These are phyloP conservation scores for Acrocephalus arundinaceus DNA, from an alignment of 2,113 vertebrate species.

Conservation along the genomic window DNA sequence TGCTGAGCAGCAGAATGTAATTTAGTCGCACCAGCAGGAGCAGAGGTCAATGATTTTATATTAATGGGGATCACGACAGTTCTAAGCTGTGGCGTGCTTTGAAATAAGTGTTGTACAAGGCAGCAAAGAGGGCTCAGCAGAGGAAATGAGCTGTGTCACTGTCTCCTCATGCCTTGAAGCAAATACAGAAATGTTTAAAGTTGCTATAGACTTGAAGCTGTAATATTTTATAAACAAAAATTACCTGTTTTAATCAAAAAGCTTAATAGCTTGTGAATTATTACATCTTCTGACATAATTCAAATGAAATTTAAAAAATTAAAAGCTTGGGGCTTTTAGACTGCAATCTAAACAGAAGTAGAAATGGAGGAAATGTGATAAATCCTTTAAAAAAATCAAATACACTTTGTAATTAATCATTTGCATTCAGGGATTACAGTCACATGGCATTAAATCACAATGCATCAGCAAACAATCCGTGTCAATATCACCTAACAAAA, in stretches of 20 bases:
- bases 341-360: neutral
- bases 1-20: slow-evolving; percentile 84
- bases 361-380: neutral
- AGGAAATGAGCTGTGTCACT: slow-evolving; percentile 82
- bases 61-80: slow-evolving; percentile 86
- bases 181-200: slow-evolving; percentile 65
- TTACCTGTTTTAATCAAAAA: slow-evolving; percentile 61
- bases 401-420: slow-evolving; percentile 17
- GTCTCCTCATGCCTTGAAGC: slow-evolving; percentile 76
- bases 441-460: slow-evolving; percentile 16
- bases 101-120: slow-evolving; percentile 84
- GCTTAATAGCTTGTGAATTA: slow-evolving; percentile 8
- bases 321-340: neutral
- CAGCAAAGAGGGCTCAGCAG: slow-evolving; percentile 74
- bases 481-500: slow-evolving; percentile 8
- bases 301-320: neutral
- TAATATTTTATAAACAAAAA: slow-evolving; percentile 75
- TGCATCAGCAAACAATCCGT: neutral
- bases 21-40: slow-evolving; percentile 80
- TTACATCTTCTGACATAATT: neutral
- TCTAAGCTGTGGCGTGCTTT: slow-evolving; percentile 81
- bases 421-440: neutral
- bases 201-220: slow-evolving; percentile 27
- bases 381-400: neutral
- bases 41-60: slow-evolving; percentile 88